Conservation (phyloP, 2,888 invertebrate species). For the Drosophila quinaria region DNA sequence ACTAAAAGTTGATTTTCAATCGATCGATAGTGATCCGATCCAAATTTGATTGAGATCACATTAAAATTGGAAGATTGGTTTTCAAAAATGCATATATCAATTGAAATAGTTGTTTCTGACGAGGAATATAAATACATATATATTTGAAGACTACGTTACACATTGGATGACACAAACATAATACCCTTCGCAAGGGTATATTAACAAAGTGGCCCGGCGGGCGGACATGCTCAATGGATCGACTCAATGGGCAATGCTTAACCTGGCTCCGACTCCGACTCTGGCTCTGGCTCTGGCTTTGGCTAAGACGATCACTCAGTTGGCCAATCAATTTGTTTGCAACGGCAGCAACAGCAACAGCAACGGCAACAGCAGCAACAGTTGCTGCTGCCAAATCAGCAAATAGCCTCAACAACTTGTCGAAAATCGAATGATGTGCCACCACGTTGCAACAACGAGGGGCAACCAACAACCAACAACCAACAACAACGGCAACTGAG, state of each 20-base stretch:
- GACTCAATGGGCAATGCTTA: conserved; percentile 4
- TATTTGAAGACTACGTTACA: background rate
- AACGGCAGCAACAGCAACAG: conserved; percentile 40
- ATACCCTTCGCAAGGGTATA: background rate
- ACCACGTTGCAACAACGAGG: conserved; percentile 51
- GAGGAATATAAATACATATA: no score
- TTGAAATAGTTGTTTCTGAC: no score
- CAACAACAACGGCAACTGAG: conserved; percentile 28
- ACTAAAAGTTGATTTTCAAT: no score
- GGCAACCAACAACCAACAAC: conserved; percentile 17
- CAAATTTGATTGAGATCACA: no score
- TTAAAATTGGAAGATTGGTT: no score
- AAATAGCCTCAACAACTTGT: conserved; percentile 80
- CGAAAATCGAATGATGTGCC: conserved; percentile 81
- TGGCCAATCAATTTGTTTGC: conserved; percentile 78
- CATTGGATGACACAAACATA: background rate
- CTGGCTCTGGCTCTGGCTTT: conserved; percentile 1
- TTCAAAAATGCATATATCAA: no score
- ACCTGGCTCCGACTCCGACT: conserved; percentile 15
- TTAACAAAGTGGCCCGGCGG: conserved; percentile 52
- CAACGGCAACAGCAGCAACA: conserved; percentile 15
- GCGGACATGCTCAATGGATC: conserved; percentile 61
- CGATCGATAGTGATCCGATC: no score
- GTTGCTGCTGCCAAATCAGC: conserved; percentile 71
- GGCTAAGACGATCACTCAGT: conserved; percentile 58